phyloP scores from a whole-genome alignment of 2,113 vertebrate species.

The Megaleporinus macrocephalus region DNA sequence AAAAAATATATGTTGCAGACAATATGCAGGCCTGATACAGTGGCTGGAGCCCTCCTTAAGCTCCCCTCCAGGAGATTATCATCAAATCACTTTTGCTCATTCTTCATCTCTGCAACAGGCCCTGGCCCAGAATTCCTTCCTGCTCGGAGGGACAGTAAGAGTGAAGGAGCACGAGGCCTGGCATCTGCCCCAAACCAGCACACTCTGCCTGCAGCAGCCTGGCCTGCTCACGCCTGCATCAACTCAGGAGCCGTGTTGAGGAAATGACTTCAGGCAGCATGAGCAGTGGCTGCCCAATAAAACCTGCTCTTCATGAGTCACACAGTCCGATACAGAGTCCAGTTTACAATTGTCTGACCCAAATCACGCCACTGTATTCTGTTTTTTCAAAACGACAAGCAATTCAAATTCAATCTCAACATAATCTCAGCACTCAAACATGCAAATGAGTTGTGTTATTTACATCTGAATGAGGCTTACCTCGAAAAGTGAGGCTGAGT shows the following conservation, averaged over 20 bases:
- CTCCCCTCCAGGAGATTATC: background rate
- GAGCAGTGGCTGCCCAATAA: background rate
- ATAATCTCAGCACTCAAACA: conserved; percentile 20
- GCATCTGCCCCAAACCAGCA: conserved; percentile 5
- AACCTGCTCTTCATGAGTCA: background rate
- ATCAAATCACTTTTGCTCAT: background rate
- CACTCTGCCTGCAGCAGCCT: conserved; percentile 14
- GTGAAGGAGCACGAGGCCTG: conserved; percentile 17
- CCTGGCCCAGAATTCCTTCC: conserved; percentile 2
- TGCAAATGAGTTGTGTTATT: conserved; percentile 7
- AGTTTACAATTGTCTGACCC: background rate
- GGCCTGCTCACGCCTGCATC: background rate
- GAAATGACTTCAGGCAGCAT: background rate
- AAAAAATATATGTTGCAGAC: no score
- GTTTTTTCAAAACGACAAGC: background rate
- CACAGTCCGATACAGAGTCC: background rate
- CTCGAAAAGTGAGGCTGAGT: conserved; percentile 1
- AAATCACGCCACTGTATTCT: background rate
- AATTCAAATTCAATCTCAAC: background rate
- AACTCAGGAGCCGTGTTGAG: background rate
- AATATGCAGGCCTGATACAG: background rate
- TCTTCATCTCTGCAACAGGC: background rate
- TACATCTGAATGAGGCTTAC: conserved; percentile 31
- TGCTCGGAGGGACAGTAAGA: conserved; percentile 1
- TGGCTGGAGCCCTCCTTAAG: background rate